These are phyloP conservation scores for Macaca nemestrina DNA, from an alignment of 2,113 vertebrate species.

Conservation along the genomic window DNA sequence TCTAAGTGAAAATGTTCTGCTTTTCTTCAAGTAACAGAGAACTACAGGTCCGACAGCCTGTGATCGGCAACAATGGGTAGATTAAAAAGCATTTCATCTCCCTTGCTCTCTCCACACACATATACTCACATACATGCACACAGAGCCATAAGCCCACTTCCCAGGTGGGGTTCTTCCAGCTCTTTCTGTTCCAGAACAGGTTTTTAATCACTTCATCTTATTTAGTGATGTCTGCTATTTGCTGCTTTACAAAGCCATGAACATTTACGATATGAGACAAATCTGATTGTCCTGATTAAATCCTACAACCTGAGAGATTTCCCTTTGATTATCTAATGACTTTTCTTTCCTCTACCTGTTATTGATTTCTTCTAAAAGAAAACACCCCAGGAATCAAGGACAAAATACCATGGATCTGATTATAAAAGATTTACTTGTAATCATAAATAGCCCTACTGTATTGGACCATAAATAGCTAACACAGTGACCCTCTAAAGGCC, in stretches of 20 bases:
- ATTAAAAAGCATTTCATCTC: slow-evolving; percentile 17
- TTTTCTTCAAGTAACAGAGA: slow-evolving; percentile 35
- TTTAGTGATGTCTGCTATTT: neutral
- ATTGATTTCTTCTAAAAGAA: slow-evolving; percentile 69
- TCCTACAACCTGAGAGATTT: slow-evolving; percentile 4
- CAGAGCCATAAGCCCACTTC: neutral
- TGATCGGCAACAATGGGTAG: neutral
- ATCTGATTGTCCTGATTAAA: slow-evolving; percentile 31
- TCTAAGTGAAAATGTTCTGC: slow-evolving; percentile 58
- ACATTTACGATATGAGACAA: slow-evolving; percentile 44
- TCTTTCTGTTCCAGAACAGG: slow-evolving; percentile 59
- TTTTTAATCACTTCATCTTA: slow-evolving; percentile 58
- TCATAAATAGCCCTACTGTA: slow-evolving; percentile 35
- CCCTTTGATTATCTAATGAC: slow-evolving; percentile 45
- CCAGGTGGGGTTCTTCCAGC: slow-evolving; percentile 50
- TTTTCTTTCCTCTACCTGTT: slow-evolving; percentile 39
- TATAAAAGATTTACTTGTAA: slow-evolving; percentile 62
- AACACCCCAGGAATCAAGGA: slow-evolving; percentile 50
- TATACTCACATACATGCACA: neutral
- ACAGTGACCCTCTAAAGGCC: neutral
- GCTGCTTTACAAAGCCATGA: slow-evolving; percentile 61
- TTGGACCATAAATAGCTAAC: neutral
- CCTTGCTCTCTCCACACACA: neutral
- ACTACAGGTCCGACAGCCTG: neutral
- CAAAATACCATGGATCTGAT: slow-evolving; percentile 38